phyloP scores from a whole-genome alignment of 2,888 invertebrate genomes.

The Amiota mariae region DNA sequence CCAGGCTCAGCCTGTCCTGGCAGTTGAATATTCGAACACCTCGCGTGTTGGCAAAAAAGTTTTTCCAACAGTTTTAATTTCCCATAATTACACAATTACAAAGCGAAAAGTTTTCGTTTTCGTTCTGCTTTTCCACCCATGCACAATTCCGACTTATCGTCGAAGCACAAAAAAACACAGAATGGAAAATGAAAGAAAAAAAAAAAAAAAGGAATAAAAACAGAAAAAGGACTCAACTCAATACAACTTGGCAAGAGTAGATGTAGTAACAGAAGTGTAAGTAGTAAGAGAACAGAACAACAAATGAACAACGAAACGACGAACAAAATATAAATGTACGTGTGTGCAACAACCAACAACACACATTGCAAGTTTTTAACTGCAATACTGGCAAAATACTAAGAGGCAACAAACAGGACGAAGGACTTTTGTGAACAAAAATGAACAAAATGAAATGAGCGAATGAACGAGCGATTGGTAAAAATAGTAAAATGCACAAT shows the following conservation, averaged over 20 bases:
- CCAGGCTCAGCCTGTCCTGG: neutral
- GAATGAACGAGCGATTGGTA: neutral
- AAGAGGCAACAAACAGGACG: constrained; percentile 34
- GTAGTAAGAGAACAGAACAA: too few relatives aligned
- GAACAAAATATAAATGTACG: constrained; percentile 29
- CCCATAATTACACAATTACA: constrained; percentile 68
- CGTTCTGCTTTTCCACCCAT: constrained; percentile 54
- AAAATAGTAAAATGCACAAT: constrained; percentile 23
- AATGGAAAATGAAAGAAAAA: constrained; percentile 33
- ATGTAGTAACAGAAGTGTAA: too few relatives aligned
- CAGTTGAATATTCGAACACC: constrained; percentile 10
- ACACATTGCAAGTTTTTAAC: constrained; percentile 51
- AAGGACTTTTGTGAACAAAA: too few relatives aligned
- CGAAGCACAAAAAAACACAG: constrained; percentile 10
- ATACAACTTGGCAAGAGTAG: neutral
- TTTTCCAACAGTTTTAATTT: constrained; percentile 67
- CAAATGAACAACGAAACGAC: constrained; percentile 12
- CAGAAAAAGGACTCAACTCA: constrained; percentile 33
- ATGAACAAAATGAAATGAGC: too few relatives aligned
- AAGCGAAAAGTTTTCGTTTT: constrained; percentile 63
- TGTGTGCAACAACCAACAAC: constrained; percentile 2
- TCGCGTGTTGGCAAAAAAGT: constrained; percentile 58
- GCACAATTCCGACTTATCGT: constrained; percentile 28
- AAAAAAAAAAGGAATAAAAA: constrained; percentile 41
- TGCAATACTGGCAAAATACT: constrained; percentile 35